phyloP scores from a whole-genome alignment of 2,113 vertebrate species.

The Myotis yumanensis region DNA sequence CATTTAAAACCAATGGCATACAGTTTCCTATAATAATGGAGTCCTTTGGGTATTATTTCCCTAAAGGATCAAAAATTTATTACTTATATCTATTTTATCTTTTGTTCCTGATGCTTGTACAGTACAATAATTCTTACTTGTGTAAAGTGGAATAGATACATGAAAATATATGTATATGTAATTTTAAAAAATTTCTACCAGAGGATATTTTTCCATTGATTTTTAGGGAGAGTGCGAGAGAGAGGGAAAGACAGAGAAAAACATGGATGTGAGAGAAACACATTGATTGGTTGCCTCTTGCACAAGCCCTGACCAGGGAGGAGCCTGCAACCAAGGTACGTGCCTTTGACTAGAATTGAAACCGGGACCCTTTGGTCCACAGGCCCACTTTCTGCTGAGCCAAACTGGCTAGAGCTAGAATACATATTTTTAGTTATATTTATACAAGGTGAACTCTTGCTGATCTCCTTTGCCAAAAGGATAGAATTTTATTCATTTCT shows the following conservation, averaged over 20 bases:
- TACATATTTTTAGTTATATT: conserved; percentile 8
- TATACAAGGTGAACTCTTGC: background rate
- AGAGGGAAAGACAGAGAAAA: too few species aligned
- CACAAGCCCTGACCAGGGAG: too few species aligned
- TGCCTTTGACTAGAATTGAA: too few species aligned
- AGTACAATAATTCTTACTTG: background rate
- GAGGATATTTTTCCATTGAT: too few species aligned
- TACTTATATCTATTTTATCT: background rate
- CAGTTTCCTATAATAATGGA: background rate
- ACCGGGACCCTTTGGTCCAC: too few species aligned
- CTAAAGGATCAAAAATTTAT: background rate
- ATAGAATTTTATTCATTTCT: background rate
- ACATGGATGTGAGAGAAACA: too few species aligned
- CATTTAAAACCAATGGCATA: background rate
- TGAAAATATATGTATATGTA: too few species aligned
- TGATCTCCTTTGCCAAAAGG: background rate
- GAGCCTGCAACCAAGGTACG: too few species aligned
- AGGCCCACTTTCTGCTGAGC: too few species aligned
- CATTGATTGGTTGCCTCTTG: too few species aligned
- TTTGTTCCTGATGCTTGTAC: background rate
- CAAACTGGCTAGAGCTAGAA: background rate
- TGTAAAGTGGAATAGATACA: background rate
- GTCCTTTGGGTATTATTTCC: background rate
- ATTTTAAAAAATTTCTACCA: too few species aligned
- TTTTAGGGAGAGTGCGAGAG: too few species aligned